Base-by-base conservation (phyloP, 2,797 vertebrate species). In the Danio kyathit region DNA sequence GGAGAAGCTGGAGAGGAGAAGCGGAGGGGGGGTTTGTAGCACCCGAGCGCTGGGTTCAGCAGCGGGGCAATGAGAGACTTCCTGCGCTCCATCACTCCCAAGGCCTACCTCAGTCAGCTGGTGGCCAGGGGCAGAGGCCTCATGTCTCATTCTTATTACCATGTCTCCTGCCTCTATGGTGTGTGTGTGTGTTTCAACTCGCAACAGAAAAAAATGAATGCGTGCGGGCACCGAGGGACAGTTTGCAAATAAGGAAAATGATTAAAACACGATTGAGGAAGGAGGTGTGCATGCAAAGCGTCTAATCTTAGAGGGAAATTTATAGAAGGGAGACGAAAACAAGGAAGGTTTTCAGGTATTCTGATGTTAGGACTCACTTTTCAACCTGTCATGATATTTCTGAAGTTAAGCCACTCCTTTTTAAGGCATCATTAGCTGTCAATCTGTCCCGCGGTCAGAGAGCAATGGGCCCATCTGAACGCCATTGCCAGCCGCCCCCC, bases 71-170 rank as follows among this genome's bases (percentile, higher is more conserved):
- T 93, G 92, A 94, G 93, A 92, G 92, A 94, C 93, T 95, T 95
- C 94, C 94, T 95, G 94, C 88, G 91, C 93, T 94, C 91, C 92
- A 94, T 94, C 94, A 94, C 92, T 91, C 93, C 92, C 91, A 93
- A 94, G 93, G 93, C 93, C 92, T 93, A 92, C 92, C 92, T 92
- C 91, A 93, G 92, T 94, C 93, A 94, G 93, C 93, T 94, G 94
- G 93, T 94, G 93, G 92, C 92, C 91, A 88, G 88, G 89, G 85
- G 90, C 88, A 92, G 89, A 94, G 92, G 90, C 92, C 90, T 93
- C 93, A 93, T 93, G 93, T 93, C 93, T 94, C 92, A 93, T 92
- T 88, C 93, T 94, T 92, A 94, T 95, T 94, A 94, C 93, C 92
- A 87, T 90, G 91, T 91, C 89, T 89, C 88, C 90, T 94, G 90